A percentile compares a stretch with the other conserved stretches of the same genome.
phyloP scores from a whole-genome alignment of 2,888 invertebrate species.

The Julus scanicus region DNA sequence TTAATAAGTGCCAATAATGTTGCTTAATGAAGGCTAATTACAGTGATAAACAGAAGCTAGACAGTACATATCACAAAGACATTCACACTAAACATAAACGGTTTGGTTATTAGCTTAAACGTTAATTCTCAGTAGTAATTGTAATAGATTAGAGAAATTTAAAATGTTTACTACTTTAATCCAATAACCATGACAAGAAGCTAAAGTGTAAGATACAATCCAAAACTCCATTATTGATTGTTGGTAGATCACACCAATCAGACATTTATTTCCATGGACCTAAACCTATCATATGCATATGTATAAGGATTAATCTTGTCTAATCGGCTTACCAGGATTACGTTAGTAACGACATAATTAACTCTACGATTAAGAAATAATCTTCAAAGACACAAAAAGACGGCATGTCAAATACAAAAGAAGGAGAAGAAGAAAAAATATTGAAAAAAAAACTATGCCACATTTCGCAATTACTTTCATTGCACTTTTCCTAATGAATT shows the following conservation, averaged over 20 bases:
- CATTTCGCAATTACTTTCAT: background rate
- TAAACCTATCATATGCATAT: background rate
- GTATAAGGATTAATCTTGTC: background rate
- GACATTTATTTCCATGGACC: background rate
- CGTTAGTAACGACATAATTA: conserved; percentile 26
- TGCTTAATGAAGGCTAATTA: no score
- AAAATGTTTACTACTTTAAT: no score
- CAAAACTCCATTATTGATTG: background rate
- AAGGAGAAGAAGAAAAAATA: background rate
- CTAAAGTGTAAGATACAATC: background rate
- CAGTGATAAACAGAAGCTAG: no score
- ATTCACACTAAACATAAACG: no score
- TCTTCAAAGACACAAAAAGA: conserved; percentile 20
- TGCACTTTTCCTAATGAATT: background rate
- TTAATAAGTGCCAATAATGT: no score
- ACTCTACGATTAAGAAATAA: conserved; percentile 15
- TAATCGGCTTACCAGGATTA: conserved; percentile 23
- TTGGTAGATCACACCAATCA: background rate
- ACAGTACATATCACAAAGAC: no score
- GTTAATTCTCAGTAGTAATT: no score
- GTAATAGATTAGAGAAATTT: no score
- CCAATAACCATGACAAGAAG: no score
- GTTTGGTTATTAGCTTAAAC: no score
- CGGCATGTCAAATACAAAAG: conserved; percentile 4
- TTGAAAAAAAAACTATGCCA: background rate